Conservation (phyloP, 2,797 vertebrate species). For the Myripristis jacobus region DNA sequence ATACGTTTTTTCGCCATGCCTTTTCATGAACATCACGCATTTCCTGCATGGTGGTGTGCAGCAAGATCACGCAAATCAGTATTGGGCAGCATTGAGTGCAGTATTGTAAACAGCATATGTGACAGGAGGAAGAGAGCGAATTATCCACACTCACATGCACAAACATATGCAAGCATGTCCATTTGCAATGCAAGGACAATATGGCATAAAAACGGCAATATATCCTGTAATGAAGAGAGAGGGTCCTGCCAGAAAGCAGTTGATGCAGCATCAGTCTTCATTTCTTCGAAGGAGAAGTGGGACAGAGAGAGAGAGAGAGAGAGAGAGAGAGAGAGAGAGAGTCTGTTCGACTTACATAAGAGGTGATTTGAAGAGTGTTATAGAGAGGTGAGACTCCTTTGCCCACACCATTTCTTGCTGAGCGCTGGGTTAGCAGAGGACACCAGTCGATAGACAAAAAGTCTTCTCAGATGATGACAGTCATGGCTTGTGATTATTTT, state of each 20-base stretch:
- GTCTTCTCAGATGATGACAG: constrained; percentile 38
- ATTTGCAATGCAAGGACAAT: constrained; percentile 28
- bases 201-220: constrained; percentile 20
- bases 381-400: constrained; percentile 13
- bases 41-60: constrained; percentile 23
- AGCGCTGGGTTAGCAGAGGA: constrained; percentile 45
- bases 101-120: no score
- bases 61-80: constrained; percentile 18
- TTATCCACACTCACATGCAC: constrained; percentile 9
- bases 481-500: constrained; percentile 17
- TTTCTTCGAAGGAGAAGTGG: constrained; percentile 30
- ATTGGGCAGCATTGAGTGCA: no score
- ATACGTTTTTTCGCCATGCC: background rate
- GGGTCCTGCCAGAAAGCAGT: constrained; percentile 47
- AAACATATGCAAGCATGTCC: background rate
- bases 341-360: constrained; percentile 54
- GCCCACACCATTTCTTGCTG: constrained; percentile 32
- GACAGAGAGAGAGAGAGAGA: constrained; percentile 1
- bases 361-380: constrained; percentile 40
- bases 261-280: constrained; percentile 53
- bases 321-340: constrained; percentile 22
- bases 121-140: constrained; percentile 28
- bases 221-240: constrained; percentile 49
- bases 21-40: background rate
- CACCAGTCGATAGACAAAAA: constrained; percentile 37